Evolutionary conservation across 1,140 invertebrate species (phyloP).

Genomic region (Rhyacophila brunnea): DNA sequence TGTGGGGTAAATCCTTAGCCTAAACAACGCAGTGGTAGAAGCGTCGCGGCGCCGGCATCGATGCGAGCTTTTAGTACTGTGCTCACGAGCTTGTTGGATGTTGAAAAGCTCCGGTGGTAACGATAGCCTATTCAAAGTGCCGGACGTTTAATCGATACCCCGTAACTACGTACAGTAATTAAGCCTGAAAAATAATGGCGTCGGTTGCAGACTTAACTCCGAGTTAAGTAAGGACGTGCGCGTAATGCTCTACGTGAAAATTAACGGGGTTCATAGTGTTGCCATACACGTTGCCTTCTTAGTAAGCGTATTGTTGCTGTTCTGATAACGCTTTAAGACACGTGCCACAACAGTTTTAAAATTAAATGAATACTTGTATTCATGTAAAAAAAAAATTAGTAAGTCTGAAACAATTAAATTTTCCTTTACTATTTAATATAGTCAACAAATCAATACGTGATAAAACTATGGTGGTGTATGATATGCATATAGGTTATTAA

Average conservation of each 20-base stretch:
- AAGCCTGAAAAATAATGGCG: slow-evolving; percentile 23
- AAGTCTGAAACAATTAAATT: too few species aligned
- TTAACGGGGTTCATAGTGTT: neutral
- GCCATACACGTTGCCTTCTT: neutral
- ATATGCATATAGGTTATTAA: too few species aligned
- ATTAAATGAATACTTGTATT: too few species aligned
- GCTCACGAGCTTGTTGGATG: too few species aligned
- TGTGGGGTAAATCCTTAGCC: slow-evolving; percentile 19
- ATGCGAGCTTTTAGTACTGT: too few species aligned
- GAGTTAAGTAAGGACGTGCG: neutral
- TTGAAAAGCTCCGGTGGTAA: neutral
- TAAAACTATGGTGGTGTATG: too few species aligned
- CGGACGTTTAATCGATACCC: slow-evolving; percentile 26
- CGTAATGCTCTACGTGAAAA: neutral
- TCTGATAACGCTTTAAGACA: too few species aligned
- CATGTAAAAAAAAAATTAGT: too few species aligned
- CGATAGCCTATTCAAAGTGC: slow-evolving; percentile 5
- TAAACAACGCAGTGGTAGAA: slow-evolving; percentile 16
- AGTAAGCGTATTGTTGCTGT: neutral
- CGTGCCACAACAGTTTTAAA: too few species aligned
- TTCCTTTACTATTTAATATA: too few species aligned
- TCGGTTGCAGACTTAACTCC: slow-evolving; percentile 5
- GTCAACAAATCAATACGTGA: too few species aligned
- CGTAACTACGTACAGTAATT: slow-evolving; percentile 17
- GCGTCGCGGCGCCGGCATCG: too few species aligned